Evolutionary conservation across 2,113 vertebrate species (phyloP), one percentile per base, ranked within the genome.

Genomic region (Gasterosteus nipponicus): DNA sequence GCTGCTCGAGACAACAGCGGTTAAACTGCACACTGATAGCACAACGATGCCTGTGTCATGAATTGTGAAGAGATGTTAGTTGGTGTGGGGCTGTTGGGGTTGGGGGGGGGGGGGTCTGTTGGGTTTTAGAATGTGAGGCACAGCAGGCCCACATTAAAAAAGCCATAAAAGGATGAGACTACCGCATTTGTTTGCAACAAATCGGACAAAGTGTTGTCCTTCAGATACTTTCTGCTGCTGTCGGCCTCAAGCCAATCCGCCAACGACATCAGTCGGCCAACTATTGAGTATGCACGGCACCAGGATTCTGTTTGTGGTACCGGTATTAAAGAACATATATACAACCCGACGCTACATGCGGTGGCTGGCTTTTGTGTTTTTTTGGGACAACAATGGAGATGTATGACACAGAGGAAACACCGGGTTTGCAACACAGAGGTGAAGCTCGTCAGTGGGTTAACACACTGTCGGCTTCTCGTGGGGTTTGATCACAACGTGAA

Each of bases 61-160:
- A 83, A 86, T 84, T 82, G 83, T 88, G 78, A 70, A 85, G 85
- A 85, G 81, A 78, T 84, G 85, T 80, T 46, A 85, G 71, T 61
- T 76, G 69, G 69, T n/a, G 63, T 63, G 71, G 74, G 73, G 6
- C 49, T 49, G 75, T 73, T 82, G 77, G 80, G 49, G 60, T 22
- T 53, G 10, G 5, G 5, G 41, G n/a, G 8, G 10, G 5, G 11
- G 0, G 4, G 66, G 59, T 75, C 59, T 64, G 29, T 47, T 12
- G 35, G 82, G 49, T 44, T 75, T 72, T 63, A 69, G 47, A 56
- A 26, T 76, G 76, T 83, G 39, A 56, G 33, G 26, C 49, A 22
- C 31, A 54, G 61, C 77, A 75, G 56, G 73, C 58, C 42, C n/a
- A 46, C 59, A 49, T 77, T 81, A 80, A 65, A 77, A 85, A 84